These are phyloP conservation scores for Parasteatoda tepidariorum DNA, from an alignment of 1,140 invertebrate genomes.

Conservation along the genomic window DNA sequence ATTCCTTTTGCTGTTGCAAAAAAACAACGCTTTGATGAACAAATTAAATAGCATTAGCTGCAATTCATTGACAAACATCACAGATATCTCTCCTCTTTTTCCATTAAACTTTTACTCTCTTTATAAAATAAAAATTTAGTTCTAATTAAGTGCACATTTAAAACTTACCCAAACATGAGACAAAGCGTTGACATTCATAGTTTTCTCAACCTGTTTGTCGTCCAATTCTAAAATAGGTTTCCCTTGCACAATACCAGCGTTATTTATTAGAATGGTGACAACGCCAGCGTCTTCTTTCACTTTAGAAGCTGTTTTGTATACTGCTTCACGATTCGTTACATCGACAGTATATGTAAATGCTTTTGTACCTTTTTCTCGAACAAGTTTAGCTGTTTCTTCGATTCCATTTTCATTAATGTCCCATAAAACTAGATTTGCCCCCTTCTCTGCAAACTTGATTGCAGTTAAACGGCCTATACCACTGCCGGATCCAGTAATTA, in stretches of 20 bases:
- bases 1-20: too few relatives aligned
- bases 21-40: too few relatives aligned
- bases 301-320: slow-evolving; percentile 83
- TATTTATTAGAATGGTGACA: slow-evolving; percentile 92
- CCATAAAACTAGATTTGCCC: slow-evolving; percentile 87
- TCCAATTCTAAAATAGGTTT: slow-evolving; percentile 83
- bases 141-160: not conserved
- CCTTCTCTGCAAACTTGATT: slow-evolving; percentile 78
- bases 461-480: slow-evolving; percentile 63
- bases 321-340: slow-evolving; percentile 80
- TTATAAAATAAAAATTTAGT: too few relatives aligned
- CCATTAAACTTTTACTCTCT: too few relatives aligned
- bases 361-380: slow-evolving; percentile 77
- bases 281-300: slow-evolving; percentile 85
- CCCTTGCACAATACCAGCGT: slow-evolving; percentile 91
- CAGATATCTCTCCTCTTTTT: too few relatives aligned
- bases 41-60: too few relatives aligned
- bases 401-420: slow-evolving; percentile 88
- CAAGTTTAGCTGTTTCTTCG: slow-evolving; percentile 78
- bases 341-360: slow-evolving; percentile 77
- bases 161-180: slow-evolving; percentile 77
- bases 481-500: slow-evolving; percentile 64
- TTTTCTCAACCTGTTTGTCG: slow-evolving; percentile 75
- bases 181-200: slow-evolving; percentile 75
- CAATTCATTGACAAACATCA: too few relatives aligned